Conservation (phyloP, 2,888 invertebrate genomes). For the Campoplex capitator region DNA sequence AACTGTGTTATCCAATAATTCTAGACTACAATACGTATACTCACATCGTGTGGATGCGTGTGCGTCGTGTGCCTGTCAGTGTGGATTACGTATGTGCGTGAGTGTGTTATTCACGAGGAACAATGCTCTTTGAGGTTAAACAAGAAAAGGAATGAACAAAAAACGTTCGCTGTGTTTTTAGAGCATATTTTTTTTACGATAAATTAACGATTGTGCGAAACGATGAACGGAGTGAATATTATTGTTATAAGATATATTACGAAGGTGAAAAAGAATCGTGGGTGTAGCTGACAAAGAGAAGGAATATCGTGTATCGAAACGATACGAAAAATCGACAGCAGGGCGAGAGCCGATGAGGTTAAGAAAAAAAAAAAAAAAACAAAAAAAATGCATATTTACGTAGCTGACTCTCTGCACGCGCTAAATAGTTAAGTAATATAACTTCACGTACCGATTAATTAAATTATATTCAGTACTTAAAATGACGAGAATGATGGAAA, state of each 20-base stretch:
- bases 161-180: conserved; percentile 46
- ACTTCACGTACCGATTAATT: conserved; percentile 68
- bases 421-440: conserved; percentile 60
- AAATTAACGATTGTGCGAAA: conserved; percentile 43
- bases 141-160: conserved; percentile 44
- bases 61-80: neutral
- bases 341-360: neutral
- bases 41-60: conserved; percentile 35
- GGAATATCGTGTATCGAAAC: neutral
- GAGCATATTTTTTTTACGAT: conserved; percentile 66
- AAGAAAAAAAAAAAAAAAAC: neutral
- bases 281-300: conserved; percentile 24
- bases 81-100: conserved; percentile 48
- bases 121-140: conserved; percentile 31
- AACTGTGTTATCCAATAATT: conserved; percentile 33
- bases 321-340: neutral
- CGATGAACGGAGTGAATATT: conserved; percentile 27
- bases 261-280: conserved; percentile 29
- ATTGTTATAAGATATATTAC: conserved; percentile 1
- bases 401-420: conserved; percentile 53
- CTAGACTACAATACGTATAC: conserved; percentile 18
- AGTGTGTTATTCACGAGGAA: conserved; percentile 36
- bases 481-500: conserved; percentile 31
- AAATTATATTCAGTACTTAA: conserved; percentile 78
- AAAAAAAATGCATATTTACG: conserved; percentile 26